These are phyloP conservation scores for Notospermus geniculatus DNA, from an alignment of 1,140 invertebrate species.

Conservation along the genomic window DNA sequence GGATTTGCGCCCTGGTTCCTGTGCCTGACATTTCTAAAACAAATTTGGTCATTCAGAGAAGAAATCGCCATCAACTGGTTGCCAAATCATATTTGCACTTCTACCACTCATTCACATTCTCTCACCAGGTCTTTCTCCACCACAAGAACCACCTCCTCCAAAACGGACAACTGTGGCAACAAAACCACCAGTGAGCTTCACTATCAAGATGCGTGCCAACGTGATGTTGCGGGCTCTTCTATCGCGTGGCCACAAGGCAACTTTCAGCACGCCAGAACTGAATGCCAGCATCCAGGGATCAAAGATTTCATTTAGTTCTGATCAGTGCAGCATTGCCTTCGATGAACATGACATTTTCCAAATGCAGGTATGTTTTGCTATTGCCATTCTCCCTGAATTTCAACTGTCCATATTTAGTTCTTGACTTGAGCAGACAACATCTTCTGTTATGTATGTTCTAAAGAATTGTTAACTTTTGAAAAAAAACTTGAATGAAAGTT, in stretches of 20 bases:
- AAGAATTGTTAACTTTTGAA: slow-evolving; percentile 4
- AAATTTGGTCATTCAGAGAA: too few relatives aligned
- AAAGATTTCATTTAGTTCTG: background rate
- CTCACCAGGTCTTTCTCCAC: too few relatives aligned
- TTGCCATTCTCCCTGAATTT: too few relatives aligned
- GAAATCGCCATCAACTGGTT: too few relatives aligned
- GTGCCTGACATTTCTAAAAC: too few relatives aligned
- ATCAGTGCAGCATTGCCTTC: slow-evolving; percentile 61
- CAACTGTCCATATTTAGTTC: background rate
- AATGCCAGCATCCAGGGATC: background rate
- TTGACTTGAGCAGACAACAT: background rate
- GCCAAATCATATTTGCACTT: too few relatives aligned
- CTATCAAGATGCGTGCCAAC: slow-evolving; percentile 3
- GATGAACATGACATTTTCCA: slow-evolving; percentile 75
- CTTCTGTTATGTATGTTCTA: background rate
- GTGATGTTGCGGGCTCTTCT: background rate
- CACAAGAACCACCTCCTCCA: background rate
- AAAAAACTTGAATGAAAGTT: slow-evolving; percentile 31
- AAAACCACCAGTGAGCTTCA: background rate
- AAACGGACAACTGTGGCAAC: background rate
- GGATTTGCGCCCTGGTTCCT: too few relatives aligned
- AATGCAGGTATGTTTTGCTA: slow-evolving; percentile 61
- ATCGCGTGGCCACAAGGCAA: background rate
- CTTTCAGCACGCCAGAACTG: slow-evolving; percentile 5
- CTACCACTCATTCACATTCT: too few relatives aligned